Base-by-base conservation (phyloP, 2,797 vertebrate species). In the Hypotaenidia philippensis region DNA sequence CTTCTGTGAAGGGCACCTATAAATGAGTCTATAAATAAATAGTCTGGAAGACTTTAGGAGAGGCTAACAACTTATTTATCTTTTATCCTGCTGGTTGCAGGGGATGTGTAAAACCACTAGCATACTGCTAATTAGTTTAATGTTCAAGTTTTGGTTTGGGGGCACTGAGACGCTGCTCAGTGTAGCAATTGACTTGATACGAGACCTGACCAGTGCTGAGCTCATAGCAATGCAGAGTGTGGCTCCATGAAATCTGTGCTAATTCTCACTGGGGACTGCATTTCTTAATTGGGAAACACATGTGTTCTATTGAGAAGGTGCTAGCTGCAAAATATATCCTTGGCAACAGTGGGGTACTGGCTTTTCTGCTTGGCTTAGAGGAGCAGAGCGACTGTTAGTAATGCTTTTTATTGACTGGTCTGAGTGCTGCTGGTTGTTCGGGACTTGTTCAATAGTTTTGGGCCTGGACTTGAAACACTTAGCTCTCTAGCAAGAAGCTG, bases 1-100 rank as follows among this genome's bases (percentile, higher is more conserved):
- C 84, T 97, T 92, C 94, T 89, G 60, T 96, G 93, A 94, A 96
- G 94, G 90, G 84, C 90, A 92, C 71, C 92, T 89, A 92, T 95
- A 94, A 92, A 93, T 89, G 78, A 96, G 86, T 94, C 94, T 90
- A 94, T 96, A 96, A 96, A 96, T 95, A 97, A 96, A 94, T 87
- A 92, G 81, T 84, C 92, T 92, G 75, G 49, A 93, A 87, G 81
- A 45, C 92, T 90, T 91, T 79, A 93, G 89, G 71, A 94, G 71
- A 93, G 71, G 78, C 87, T 96, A 96, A 89, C 81, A 91, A 81
- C 61, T 85, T 95, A 90, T 93, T 96, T 96, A 77, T 95, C 82
- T 89, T 95, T 94, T 71, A 77, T 88, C 83, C 86, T 87, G 77
- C 70, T 94, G 83, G 40, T 88, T 95, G 44, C 86, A 93, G 59